Conservation (phyloP, 37 sponge, comb jelly and placozoan species). For the Cliona cf. orientalis region DNA sequence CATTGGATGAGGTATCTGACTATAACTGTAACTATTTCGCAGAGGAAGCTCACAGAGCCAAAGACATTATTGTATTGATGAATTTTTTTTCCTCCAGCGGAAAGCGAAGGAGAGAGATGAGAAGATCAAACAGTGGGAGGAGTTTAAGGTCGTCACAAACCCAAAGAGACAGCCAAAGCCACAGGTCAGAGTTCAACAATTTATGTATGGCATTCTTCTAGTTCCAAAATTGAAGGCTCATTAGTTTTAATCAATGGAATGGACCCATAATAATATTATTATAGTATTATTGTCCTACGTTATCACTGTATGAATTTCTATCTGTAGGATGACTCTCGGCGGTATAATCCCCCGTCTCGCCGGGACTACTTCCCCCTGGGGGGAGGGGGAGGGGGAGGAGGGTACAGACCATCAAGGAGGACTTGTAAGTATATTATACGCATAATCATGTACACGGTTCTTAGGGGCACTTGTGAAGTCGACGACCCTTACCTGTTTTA, state of each 20-base stretch:
- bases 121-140: slow-evolving; percentile 75
- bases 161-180: slow-evolving; percentile 14
- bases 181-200: slow-evolving; percentile 3
- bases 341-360: background rate
- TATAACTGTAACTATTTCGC: background rate
- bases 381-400: slow-evolving; percentile 63
- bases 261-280: too few relatives aligned
- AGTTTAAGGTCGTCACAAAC: slow-evolving; percentile 50
- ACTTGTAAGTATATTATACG: slow-evolving; percentile 23
- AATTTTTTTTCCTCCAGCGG: slow-evolving; percentile 20
- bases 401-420: slow-evolving; percentile 45
- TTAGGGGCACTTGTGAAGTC: too few relatives aligned
- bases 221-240: too few relatives aligned
- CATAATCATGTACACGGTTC: too few relatives aligned
- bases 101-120: slow-evolving; percentile 48
- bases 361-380: slow-evolving; percentile 51
- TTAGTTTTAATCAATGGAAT: too few relatives aligned
- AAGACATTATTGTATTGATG: background rate
- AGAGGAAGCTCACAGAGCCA: too few relatives aligned
- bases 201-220: too few relatives aligned
- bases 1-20: too few relatives aligned
- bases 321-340: background rate
- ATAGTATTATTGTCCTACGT: too few relatives aligned
- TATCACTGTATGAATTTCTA: too few relatives aligned
- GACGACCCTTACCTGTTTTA: too few relatives aligned